phyloP scores from a whole-genome alignment of 2,797 vertebrate genomes.

The Chelmon rostratus region DNA sequence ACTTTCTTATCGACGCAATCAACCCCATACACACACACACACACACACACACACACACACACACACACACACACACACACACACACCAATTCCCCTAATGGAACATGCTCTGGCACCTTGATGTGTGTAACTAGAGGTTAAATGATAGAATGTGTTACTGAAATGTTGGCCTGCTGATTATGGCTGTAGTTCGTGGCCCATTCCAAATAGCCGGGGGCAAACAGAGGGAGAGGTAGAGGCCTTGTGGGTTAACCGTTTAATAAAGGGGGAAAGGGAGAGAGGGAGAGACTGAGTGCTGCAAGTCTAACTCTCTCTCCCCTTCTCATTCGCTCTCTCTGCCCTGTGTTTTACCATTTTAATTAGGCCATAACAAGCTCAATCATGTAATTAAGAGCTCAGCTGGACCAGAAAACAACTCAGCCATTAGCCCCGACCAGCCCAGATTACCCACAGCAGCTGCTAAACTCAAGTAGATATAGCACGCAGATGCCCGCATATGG shows the following conservation, averaged over 20 bases:
- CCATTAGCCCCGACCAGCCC: slow-evolving; percentile 70
- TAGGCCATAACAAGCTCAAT: slow-evolving; percentile 86
- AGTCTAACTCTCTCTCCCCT: slow-evolving; percentile 33
- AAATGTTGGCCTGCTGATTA: slow-evolving; percentile 76
- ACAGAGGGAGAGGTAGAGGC: slow-evolving; percentile 35
- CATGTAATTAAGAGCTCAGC: slow-evolving; percentile 89
- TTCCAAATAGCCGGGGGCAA: slow-evolving; percentile 72
- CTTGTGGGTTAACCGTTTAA: slow-evolving; percentile 70
- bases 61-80: too few relatives aligned
- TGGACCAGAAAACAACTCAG: slow-evolving; percentile 86
- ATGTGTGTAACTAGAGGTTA: slow-evolving; percentile 75
- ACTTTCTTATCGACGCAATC: slow-evolving; percentile 72
- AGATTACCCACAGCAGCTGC: slow-evolving; percentile 75
- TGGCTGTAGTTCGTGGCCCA: slow-evolving; percentile 64
- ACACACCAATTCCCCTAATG: slow-evolving; percentile 58
- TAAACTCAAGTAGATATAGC: slow-evolving; percentile 39
- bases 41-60: too few relatives aligned
- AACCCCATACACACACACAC: background rate
- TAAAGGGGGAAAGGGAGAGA: slow-evolving; percentile 46
- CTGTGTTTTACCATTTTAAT: slow-evolving; percentile 83
- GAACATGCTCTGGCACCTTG: slow-evolving; percentile 71
- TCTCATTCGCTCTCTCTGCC: slow-evolving; percentile 45
- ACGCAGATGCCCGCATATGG: slow-evolving; percentile 57
- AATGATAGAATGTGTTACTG: slow-evolving; percentile 77
- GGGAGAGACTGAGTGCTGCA: slow-evolving; percentile 35